Evolutionary conservation across 2,888 invertebrate genomes (phyloP).

Genomic region (Bursaphelenchus okinawaensis): DNA sequence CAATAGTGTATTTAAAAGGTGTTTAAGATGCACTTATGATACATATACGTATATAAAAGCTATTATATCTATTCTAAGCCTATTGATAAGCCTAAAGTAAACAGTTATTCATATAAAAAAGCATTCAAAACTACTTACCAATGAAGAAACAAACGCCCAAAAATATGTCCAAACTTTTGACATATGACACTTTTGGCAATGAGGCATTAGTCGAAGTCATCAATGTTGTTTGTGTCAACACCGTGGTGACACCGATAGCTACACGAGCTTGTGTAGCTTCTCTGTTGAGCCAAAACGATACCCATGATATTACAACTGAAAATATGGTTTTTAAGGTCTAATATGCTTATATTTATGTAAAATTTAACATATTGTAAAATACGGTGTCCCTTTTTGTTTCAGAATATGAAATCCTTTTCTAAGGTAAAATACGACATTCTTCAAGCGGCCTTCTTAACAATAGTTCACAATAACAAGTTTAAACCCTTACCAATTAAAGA

Average conservation of each 20-base stretch:
- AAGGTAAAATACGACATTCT: neutral
- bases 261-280: slow-evolving; percentile 59
- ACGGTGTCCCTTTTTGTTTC: neutral
- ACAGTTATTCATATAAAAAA: too few species aligned
- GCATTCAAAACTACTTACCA: slow-evolving; percentile 28
- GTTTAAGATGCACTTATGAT: too few species aligned
- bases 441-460: neutral
- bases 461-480: neutral
- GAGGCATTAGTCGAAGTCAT: slow-evolving; percentile 59
- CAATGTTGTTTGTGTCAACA: slow-evolving; percentile 59
- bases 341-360: neutral
- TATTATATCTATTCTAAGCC: too few species aligned
- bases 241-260: slow-evolving; percentile 59
- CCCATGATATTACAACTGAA: slow-evolving; percentile 57
- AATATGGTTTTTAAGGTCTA: neutral
- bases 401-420: neutral
- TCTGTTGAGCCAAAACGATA: slow-evolving; percentile 57
- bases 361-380: neutral
- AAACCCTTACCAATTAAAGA: slow-evolving; percentile 40
- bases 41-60: too few species aligned
- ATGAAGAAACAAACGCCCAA: slow-evolving; percentile 59
- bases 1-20: too few species aligned
- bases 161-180: slow-evolving; percentile 59
- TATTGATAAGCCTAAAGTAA: too few species aligned
- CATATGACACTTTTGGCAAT: slow-evolving; percentile 58